Base-by-base conservation (phyloP, 1,140 invertebrate genomes). In the Drosophila pseudoobscura region DNA sequence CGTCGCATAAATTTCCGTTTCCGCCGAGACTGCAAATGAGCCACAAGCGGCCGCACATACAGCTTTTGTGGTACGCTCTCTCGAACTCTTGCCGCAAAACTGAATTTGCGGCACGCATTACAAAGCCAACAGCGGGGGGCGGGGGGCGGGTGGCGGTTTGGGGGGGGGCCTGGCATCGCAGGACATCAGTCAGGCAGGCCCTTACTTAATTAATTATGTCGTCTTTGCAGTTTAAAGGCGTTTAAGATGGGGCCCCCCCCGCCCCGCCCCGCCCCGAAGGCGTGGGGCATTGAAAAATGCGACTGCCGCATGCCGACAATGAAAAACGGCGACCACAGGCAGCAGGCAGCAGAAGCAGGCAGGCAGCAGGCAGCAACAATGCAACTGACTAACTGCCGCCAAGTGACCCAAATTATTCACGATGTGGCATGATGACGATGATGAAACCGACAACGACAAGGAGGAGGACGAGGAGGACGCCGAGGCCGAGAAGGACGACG, bases 321-420 rank as follows among this genome's bases (percentile, higher is more conserved):
- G 84, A 88, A 88, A 87, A 87, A 88, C 71, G 83, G 35, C 83
- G 78, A 87, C 83, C 83, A 61, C 83, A 88, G 74, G 64, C 83
- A 88, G 74, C 64, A 76, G 53, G 31, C 0, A 31, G 7, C 11
- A 20, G n/a, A n/a, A n/a, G n/a, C n/a, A 15, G 53, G 6, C 0
- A 17, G 39, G n/a, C 20, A 63, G 51, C 46, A 72, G 47, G 15
- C 60, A 80, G 64, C 78, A 87, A 87, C 82, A 88, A 73, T 88
- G 83, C 83, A 88, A 61, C 65, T 83, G 83, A 88, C 84, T 88
- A 88, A 88, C 83, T 88, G 83, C 78, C 83, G 64, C 68, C 75
- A 71, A 88, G 83, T 88, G 83, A 88, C 83, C 83, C 83, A 88
- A 88, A 88, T 88, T 88, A 88, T 88, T 88, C 83, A 88, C 83